A percentile compares a stretch with the other conserved stretches of the same genome.
Evolutionary conservation across 2,888 invertebrate genomes (phyloP).

Genomic region (Andrena dorsata): DNA sequence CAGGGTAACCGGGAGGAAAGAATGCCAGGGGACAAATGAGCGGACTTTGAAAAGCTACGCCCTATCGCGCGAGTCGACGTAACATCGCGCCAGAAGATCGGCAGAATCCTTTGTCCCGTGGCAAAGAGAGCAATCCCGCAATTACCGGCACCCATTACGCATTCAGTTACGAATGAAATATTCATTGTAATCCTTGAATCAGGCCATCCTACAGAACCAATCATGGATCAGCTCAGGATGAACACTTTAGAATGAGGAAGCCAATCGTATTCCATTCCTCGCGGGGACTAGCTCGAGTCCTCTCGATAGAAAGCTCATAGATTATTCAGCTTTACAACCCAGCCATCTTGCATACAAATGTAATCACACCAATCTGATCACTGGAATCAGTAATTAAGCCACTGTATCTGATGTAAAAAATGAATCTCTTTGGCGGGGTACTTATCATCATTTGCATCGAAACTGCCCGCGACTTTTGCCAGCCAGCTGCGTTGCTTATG

Average conservation of each 20-base stretch:
- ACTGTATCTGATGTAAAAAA: background rate
- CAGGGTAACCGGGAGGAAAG: background rate
- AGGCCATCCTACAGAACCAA: background rate
- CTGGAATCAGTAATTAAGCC: background rate
- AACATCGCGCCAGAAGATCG: background rate
- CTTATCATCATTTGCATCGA: background rate
- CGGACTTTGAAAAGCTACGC: background rate
- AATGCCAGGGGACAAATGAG: background rate
- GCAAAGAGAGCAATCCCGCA: background rate
- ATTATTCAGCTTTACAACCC: background rate
- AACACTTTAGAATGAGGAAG: background rate
- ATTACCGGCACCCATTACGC: background rate
- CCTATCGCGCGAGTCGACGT: no score
- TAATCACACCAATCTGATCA: background rate
- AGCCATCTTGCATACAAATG: background rate
- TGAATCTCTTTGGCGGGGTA: no score
- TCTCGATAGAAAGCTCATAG: slow-evolving; percentile 2
- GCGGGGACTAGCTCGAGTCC: background rate
- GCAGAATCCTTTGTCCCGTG: background rate
- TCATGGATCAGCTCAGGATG: background rate
- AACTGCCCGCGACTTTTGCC: no score
- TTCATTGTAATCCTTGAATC: no score
- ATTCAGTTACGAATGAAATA: no score
- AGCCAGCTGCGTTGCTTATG: no score
- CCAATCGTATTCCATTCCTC: background rate